Evolutionary conservation across 1,140 invertebrate species (phyloP), one percentile per base, ranked within the genome.

Genomic region (Eriosoma lanigerum): DNA sequence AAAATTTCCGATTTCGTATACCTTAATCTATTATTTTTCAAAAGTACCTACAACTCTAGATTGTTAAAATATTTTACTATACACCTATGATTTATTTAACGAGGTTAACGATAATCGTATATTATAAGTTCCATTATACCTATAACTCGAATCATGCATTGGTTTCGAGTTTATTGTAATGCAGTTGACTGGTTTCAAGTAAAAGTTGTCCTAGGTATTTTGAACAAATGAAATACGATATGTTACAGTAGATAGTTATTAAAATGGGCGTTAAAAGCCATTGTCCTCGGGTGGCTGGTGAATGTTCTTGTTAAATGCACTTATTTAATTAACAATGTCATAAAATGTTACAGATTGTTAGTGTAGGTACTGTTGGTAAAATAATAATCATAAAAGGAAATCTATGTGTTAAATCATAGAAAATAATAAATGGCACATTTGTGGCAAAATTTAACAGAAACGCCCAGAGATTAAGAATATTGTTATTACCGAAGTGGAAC

Each of bases 191-290:
- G 66, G 66, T 70, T 68, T 70, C 19, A n/a, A 70, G 66, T 70
- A 70, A 70, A 70, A 70, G 66, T 70, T 70, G 66, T 68, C 44
- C n/a, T 44, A 62, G 12, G 64, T 50, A 10, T 17, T 70, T 70
- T 12, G 26, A 70, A 50, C 46, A 70, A 70, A 70, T 50, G 46
- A 50, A 50, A 70, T 17, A 29, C 32, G 24, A 70, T 70, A 70
- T 50, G 6, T 15, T 26, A 38, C 32, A 38, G 32, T 38, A n/a
- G n/a, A n/a, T n/a, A n/a, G 24, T 70, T 70, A 70, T 70, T 50
- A 70, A 70, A 70, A n/a, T 70, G 66, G 46, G 66, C 66, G 66
- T 50, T 70, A 21, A 48, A 70, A 70, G 32, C 32, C 24, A 50
- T 50, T 21, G 66, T 13, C 66, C 46, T 70, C 50, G 26, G 44